Evolutionary conservation across 2,113 vertebrate genomes (phyloP).

Genomic region (Urocynchramus pylzowi): DNA sequence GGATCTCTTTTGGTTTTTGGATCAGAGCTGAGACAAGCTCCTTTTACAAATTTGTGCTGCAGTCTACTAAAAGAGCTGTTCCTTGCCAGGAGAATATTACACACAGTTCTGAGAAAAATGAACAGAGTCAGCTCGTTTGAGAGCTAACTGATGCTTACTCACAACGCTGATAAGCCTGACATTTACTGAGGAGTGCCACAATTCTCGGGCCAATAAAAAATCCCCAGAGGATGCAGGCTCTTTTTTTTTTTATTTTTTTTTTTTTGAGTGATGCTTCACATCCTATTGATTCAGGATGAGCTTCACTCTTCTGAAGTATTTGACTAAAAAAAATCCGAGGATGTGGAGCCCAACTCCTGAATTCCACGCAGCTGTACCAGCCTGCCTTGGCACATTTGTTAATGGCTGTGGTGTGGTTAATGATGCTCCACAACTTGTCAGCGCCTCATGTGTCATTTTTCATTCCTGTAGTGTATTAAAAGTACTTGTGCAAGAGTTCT

Average conservation of each 20-base stretch:
- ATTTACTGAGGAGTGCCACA: slow-evolving; percentile 48
- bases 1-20: background rate
- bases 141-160: slow-evolving; percentile 56
- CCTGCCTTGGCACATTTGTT: background rate
- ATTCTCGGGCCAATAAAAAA: slow-evolving; percentile 32
- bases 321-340: background rate
- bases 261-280: background rate
- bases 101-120: slow-evolving; percentile 50
- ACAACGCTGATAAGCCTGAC: slow-evolving; percentile 54
- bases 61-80: slow-evolving; percentile 40
- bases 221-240: background rate
- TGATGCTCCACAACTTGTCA: slow-evolving; percentile 5
- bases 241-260: background rate
- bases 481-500: slow-evolving; percentile 18
- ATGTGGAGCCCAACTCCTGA: background rate
- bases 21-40: slow-evolving; percentile 52
- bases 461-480: slow-evolving; percentile 5
- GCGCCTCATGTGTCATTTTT: background rate
- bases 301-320: background rate
- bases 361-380: background rate
- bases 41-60: slow-evolving; percentile 49
- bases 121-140: slow-evolving; percentile 54
- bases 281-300: slow-evolving; percentile 15
- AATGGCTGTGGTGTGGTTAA: background rate
- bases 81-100: slow-evolving; percentile 57